These are phyloP conservation scores for Rhombomys opimus DNA, from an alignment of 2,113 vertebrate species.

Conservation along the genomic window DNA sequence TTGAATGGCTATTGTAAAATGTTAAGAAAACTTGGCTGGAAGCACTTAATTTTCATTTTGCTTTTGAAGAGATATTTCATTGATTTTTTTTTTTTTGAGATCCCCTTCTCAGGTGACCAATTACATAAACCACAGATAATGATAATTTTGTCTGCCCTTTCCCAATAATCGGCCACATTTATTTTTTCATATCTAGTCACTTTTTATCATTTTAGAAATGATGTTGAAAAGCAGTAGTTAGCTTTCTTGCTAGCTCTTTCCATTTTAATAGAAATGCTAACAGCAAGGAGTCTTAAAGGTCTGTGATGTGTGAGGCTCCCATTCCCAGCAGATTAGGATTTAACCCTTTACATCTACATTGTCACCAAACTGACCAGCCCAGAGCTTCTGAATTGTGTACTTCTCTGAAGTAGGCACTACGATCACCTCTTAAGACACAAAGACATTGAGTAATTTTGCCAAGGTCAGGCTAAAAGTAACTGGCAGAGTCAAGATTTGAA, in stretches of 20 bases:
- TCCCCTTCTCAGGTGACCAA: background rate
- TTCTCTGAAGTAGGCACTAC: background rate
- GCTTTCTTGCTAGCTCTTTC: background rate
- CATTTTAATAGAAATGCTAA: slow-evolving; percentile 24
- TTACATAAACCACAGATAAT: slow-evolving; percentile 7
- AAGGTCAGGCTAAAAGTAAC: background rate
- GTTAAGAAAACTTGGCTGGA: background rate
- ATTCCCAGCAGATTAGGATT: background rate
- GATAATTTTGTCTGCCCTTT: slow-evolving; percentile 14
- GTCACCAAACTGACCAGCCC: background rate
- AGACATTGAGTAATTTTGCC: background rate
- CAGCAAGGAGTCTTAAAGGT: background rate
- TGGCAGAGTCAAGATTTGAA: background rate
- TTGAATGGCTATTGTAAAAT: slow-evolving; percentile 14
- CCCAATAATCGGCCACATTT: background rate
- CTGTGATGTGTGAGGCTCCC: background rate
- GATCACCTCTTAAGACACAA: background rate
- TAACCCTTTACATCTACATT: background rate
- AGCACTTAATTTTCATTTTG: background rate
- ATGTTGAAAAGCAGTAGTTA: slow-evolving; percentile 21
- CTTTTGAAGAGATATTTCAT: slow-evolving; percentile 34
- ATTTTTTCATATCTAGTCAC: background rate
- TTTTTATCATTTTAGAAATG: slow-evolving; percentile 57
- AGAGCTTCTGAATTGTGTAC: background rate
- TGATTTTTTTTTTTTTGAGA: background rate